phyloP scores from a whole-genome alignment of 2,888 invertebrate genomes.

The Drosophila greeni region DNA sequence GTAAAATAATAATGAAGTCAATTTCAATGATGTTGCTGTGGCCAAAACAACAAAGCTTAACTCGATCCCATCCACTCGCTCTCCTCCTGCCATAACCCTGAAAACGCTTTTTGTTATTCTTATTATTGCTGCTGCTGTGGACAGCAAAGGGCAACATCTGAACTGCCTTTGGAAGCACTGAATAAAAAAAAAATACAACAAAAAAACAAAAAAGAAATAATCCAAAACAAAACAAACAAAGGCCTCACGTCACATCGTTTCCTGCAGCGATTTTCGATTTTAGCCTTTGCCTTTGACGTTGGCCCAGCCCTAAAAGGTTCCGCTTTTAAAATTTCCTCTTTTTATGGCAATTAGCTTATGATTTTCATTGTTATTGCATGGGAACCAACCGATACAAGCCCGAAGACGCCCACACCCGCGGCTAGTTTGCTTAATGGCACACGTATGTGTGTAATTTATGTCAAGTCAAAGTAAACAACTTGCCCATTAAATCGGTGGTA shows the following conservation, averaged over 20 bases:
- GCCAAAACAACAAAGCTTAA: constrained; percentile 35
- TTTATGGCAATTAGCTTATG: constrained; percentile 59
- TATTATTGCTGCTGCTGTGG: constrained; percentile 39
- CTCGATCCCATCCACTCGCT: constrained; percentile 7
- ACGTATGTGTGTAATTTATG: constrained; percentile 45
- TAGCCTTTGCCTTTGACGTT: constrained; percentile 55
- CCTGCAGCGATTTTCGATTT: constrained; percentile 64
- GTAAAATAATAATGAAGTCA: constrained; percentile 69
- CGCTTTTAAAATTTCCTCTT: constrained; percentile 40
- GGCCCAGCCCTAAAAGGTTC: constrained; percentile 25
- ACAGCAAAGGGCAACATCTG: constrained; percentile 44
- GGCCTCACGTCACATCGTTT: constrained; percentile 62
- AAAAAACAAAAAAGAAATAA: constrained; percentile 29
- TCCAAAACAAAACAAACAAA: constrained; percentile 54
- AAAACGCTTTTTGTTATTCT: constrained; percentile 43
- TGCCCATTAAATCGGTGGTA: constrained; percentile 34
- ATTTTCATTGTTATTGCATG: constrained; percentile 43
- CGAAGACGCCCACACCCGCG: constrained; percentile 46
- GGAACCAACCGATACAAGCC: constrained; percentile 13
- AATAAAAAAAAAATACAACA: constrained; percentile 5
- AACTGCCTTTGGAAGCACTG: constrained; percentile 2
- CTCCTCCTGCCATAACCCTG: constrained; percentile 14
- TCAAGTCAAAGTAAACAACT: constrained; percentile 46
- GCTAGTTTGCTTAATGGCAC: constrained; percentile 44
- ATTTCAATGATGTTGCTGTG: constrained; percentile 59